phyloP scores from a whole-genome alignment of 2,113 vertebrate genomes.

The Hemiprocne comata region DNA sequence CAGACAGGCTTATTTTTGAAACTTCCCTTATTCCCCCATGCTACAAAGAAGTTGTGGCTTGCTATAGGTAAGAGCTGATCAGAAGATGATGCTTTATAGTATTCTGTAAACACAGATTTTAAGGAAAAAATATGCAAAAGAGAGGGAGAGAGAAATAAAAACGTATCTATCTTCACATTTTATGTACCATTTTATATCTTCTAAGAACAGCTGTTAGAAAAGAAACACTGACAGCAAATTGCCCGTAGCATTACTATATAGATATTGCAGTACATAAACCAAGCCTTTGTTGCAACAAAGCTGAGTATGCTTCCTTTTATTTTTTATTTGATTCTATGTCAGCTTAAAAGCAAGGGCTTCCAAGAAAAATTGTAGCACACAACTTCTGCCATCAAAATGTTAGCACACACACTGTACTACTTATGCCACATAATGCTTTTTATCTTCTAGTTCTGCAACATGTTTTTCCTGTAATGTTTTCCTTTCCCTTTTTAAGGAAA shows the following conservation, averaged over 20 bases:
- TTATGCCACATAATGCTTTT: background rate
- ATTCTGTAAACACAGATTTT: background rate
- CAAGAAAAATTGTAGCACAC: background rate
- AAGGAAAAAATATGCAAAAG: background rate
- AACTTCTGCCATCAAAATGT: background rate
- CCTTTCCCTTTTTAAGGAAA: background rate
- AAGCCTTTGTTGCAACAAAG: background rate
- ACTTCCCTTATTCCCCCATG: background rate
- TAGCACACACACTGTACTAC: background rate
- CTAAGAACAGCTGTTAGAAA: background rate
- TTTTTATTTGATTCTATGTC: background rate
- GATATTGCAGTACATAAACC: background rate
- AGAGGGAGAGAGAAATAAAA: background rate
- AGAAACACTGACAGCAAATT: background rate
- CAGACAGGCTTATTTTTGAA: background rate
- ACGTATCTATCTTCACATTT: background rate
- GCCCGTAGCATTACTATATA: background rate
- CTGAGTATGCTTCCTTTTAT: background rate
- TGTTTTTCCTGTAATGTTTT: background rate
- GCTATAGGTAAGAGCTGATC: background rate
- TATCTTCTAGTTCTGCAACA: background rate
- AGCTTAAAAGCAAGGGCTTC: background rate
- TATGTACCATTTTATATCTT: background rate
- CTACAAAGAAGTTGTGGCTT: background rate
- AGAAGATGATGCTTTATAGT: background rate